Base-by-base conservation (phyloP, 2,113 vertebrate genomes). In the Bufo bufo region DNA sequence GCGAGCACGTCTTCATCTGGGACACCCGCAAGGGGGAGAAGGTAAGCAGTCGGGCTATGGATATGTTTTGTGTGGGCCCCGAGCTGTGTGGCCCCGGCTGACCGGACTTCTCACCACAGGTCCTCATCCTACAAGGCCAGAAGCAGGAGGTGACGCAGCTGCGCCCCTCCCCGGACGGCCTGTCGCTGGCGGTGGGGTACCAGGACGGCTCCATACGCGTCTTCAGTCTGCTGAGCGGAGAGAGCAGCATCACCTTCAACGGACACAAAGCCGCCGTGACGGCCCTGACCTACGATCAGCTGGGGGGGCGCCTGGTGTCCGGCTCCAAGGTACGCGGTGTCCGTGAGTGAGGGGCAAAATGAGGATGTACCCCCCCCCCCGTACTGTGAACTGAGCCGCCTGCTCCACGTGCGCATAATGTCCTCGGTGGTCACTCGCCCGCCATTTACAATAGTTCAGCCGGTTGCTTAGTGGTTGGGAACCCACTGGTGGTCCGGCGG, bases 1-100 rank as follows among this genome's bases (percentile, higher is more conserved):
- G 98, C 19, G 98, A 99, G 77, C 98, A 99, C 14, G 97, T 99
- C 77, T 98, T 99, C 90, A 94, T 99, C 90, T 99, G 98, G 98
- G 98, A 99, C 77, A 91, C 96, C 3, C 93, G 97, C 14, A 99
- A 97, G 92, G 97, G 95, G 56, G 98, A 99, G 91, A 99, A 99
- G 97, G 98, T 99, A 69, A 89, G 93, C 2, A 6, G n/a, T n/a
- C 65, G 2, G 12, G 0, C 0, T 23, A 3, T 33, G 23, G 20
- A 2, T 3, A 8, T n/a, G n/a, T n/a, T 9, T 6, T 66, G 2
- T 10, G 8, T 33, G 8, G n/a, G 23, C 9, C 9, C 11, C 2
- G 3, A 12, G 66, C n/a, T 2, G 10, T 33, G 66, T 33, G 66
- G 66, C 66, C 66, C 66, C 10, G 13, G n/a, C 9, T 5, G 4